Base-by-base conservation (phyloP, 2,113 vertebrate genomes). In the Vulpes vulpes region DNA sequence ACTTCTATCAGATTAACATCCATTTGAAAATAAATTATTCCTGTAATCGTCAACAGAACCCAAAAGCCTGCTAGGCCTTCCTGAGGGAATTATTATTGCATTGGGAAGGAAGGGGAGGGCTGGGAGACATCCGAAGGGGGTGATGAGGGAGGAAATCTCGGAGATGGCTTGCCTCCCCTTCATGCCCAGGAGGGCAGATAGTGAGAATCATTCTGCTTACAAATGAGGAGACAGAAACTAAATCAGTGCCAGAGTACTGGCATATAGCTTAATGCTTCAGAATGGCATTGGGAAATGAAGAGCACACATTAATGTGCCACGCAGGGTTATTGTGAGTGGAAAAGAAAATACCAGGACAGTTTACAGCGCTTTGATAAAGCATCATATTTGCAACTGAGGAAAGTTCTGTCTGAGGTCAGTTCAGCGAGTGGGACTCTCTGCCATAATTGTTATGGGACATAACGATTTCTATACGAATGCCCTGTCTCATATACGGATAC, bases 11-110 rank as follows among this genome's bases (percentile, higher is more conserved):
- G 80, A 98, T 95, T 98, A 96, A 38, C 80, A 96, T 84, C 57
- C 83, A 95, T 97, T 98, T 98, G 96, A 93, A 97, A 97, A 98
- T 94, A 97, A 98, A 96, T 97, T 97, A 98, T 98, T 97, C 89
- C 92, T 60, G 78, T 96, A 98, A 98, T 95, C 89, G 60, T 95
- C 93, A 94, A 92, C 97, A 97, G 97, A 97, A 83, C 81, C 94
- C 91, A 71, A 96, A 96, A 81, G 93, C 89, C 96, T 84, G 51
- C 38, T 83, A 85, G 96, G 65, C 49, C 74, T 97, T 98, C 94
- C 93, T 94, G 32, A 51, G 62, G 91, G 96, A 79, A 94, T 67
- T 79, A 76, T 84, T 64, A 82, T 1, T 80, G 55, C 51, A 43
- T 25, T 15, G 27, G 60, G 51, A 92, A 89, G 49, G 49, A 38